Evolutionary conservation across 1,140 invertebrate genomes (phyloP), one percentile per base, ranked within the genome.

Genomic region (Aethina tumida): DNA sequence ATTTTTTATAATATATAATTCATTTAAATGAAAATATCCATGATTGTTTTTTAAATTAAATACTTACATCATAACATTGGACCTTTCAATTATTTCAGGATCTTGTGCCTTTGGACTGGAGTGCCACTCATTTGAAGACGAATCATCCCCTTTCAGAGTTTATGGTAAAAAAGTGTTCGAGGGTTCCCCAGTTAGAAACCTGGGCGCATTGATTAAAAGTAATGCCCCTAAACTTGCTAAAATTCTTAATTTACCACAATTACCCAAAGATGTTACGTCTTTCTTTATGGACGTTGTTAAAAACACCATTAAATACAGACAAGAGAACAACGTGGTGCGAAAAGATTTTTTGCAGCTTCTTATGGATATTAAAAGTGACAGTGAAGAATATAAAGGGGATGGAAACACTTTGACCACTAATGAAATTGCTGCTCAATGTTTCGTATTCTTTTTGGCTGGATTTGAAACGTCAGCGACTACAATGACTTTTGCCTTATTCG

Each of bases 381-480:
- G n/a, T n/a, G n/a, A n/a, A n/a, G n/a, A n/a, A n/a, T n/a, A n/a
- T n/a, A n/a, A n/a, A n/a, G n/a, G n/a, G n/a, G n/a, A n/a, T n/a
- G n/a, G n/a, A n/a, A n/a, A n/a, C n/a, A n/a, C 9, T 35, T 41
- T 10, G n/a, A 35, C 39, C 2, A 24, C 39, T 5, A 35, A 41
- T 18, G 35, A 50, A 43, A 28, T 67, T 8, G 32, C 58, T 6
- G 59, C 59, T 16, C 61, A 67, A 46, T 37, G 50, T 22, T 52
- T 67, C 31, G 35, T 65, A 1, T 65, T 68, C 40, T 57, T 68
- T 55, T 29, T 73, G n/a, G 74, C 70, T 19, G 69, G 69, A 3
- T 70, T 65, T 45, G 68, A 71, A 39, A 69, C 66, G 0, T 66
- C 63, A 5, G 66, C 68, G 0, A 62, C 60, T 2, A 60, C 63